Conservation (phyloP, 2,888 invertebrate genomes). For the Cylloceria caligata region DNA sequence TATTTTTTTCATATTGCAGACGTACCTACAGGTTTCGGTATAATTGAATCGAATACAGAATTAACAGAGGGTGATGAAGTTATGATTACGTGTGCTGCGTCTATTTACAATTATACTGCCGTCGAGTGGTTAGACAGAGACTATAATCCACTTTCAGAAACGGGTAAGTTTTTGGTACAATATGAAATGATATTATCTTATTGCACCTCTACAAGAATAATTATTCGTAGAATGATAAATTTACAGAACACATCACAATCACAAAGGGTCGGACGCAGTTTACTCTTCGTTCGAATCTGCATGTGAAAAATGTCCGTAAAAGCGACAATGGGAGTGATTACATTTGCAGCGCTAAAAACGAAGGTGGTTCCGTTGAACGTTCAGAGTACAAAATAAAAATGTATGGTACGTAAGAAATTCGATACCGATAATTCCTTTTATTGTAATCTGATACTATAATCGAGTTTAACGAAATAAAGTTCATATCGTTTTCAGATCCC, state of each 20-base stretch:
- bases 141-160: conserved; percentile 66
- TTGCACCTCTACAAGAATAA: conserved; percentile 62
- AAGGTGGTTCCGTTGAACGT: conserved; percentile 58
- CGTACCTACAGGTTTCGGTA: conserved; percentile 84
- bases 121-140: conserved; percentile 85
- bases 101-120: conserved; percentile 85
- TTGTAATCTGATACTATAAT: too few relatives aligned
- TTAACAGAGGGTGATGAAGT: conserved; percentile 87
- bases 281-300: conserved; percentile 81
- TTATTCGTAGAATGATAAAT: neutral
- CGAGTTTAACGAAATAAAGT: neutral
- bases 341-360: conserved; percentile 75
- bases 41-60: conserved; percentile 77
- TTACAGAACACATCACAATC: conserved; percentile 74
- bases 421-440: conserved; percentile 12
- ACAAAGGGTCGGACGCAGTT: conserved; percentile 75
- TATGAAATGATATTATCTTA: neutral
- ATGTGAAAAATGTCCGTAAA: conserved; percentile 78
- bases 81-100: conserved; percentile 87
- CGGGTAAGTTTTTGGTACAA: conserved; percentile 67
- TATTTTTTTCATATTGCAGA: too few relatives aligned
- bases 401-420: conserved; percentile 78
- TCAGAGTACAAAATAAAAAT: conserved; percentile 79
- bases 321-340: conserved; percentile 77
- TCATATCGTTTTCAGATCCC: conserved; percentile 81